Evolutionary conservation across 2,888 invertebrate species (phyloP), one percentile per base, ranked within the genome.

Genomic region (Dryobotodes eremita): DNA sequence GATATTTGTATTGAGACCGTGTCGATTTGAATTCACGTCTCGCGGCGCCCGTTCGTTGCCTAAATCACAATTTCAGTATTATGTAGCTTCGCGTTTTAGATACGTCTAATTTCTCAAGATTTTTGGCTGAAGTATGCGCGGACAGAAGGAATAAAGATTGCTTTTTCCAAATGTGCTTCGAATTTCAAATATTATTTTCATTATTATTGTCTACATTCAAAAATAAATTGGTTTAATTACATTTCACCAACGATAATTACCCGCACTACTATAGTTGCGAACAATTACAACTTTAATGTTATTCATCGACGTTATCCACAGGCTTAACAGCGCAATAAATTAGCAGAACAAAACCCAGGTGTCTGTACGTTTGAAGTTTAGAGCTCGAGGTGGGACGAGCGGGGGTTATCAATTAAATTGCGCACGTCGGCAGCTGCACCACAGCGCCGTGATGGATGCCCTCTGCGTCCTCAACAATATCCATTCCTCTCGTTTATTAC

Each of bases 21-120:
- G 89, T 88, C 91, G 84, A 92, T 93, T 92, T 90, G 89, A 90
- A 93, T 93, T 93, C 93, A 90, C 72, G 88, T 90, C 92, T 89
- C 91, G 92, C 71, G 71, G 72, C 81, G 75, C 86, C 85, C 90
- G 90, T 86, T 90, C 81, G 87, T 82, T 82, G 86, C 86, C 89
- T 92, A 91, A 93, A 93, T 92, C 91, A 89, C 80, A 87, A 88
- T 87, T 87, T 84, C 87, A 87, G 87, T 85, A 84, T 89, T 86
- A 88, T 87, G 84, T 84, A 69, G 72, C 79, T 62, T 57, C 42
- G 71, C 77, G 62, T 83, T 78, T 86, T 84, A 80, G 87, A 87
- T 89, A 89, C 81, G 85, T 90, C 88, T 91, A 90, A 91, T 91
- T 90, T 90, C 84, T 83, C 76, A 88, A 88, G 85, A 82, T 87